Evolutionary conservation across 2,797 vertebrate species (phyloP).

Genomic region (Melopsittacus undulatus): DNA sequence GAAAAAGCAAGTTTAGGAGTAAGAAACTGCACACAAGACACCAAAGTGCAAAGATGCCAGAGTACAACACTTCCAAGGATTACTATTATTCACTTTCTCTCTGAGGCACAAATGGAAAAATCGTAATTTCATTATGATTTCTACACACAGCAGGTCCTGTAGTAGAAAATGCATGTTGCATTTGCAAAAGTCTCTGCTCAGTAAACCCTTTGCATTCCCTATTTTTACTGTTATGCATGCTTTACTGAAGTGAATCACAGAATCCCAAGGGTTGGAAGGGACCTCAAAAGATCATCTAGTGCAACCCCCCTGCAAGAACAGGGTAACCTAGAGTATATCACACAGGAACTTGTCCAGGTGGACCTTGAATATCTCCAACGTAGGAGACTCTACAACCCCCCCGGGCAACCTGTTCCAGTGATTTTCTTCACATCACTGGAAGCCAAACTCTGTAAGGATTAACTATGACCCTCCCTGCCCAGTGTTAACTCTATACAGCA

Average conservation of each 20-base stretch:
- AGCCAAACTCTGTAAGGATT: neutral
- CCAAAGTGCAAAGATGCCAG: neutral
- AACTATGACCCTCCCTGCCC: neutral
- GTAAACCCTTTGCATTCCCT: neutral
- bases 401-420: too few species aligned
- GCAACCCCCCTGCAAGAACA: too few species aligned
- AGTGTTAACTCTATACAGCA: neutral
- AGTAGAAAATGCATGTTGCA: neutral
- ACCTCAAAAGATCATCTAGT: too few species aligned
- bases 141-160: neutral
- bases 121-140: neutral
- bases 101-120: neutral
- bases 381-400: too few species aligned
- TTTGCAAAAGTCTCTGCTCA: neutral
- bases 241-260: neutral
- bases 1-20: neutral
- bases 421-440: neutral
- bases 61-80: neutral
- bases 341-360: too few species aligned
- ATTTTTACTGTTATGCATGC: neutral
- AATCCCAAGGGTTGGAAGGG: too few species aligned
- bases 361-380: too few species aligned
- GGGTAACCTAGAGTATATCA: too few species aligned
- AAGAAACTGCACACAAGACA: neutral
- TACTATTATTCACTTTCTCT: neutral